These are phyloP conservation scores for Panthera tigris DNA, from an alignment of 2,113 vertebrate species.

Conservation along the genomic window DNA sequence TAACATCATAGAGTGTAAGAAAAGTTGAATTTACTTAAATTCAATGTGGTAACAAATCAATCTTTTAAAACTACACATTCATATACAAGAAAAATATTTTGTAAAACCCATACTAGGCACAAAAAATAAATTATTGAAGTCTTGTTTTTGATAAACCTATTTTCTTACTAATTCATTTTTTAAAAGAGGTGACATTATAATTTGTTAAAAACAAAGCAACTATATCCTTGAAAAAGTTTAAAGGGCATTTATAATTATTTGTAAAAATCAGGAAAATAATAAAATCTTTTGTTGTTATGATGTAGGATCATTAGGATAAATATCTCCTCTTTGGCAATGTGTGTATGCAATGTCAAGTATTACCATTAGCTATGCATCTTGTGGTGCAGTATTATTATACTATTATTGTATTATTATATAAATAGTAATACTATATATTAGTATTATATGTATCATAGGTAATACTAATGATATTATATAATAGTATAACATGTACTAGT, in stretches of 20 bases:
- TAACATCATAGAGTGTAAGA: not conserved
- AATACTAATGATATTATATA: not conserved
- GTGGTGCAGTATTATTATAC: not conserved
- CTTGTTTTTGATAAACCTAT: not conserved
- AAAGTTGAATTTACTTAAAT: not conserved
- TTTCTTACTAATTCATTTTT: constrained; percentile 14
- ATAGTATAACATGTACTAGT: too few species aligned
- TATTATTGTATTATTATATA: not conserved
- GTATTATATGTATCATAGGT: not conserved
- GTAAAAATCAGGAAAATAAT: not conserved
- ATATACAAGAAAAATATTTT: not conserved
- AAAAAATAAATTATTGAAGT: not conserved
- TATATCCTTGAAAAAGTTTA: not conserved
- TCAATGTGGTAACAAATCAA: not conserved
- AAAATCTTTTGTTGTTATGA: not conserved
- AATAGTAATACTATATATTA: not conserved
- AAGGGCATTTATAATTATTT: not conserved
- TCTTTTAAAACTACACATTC: not conserved
- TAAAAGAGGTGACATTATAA: not conserved
- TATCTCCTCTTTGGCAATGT: not conserved
- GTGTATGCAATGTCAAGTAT: not conserved
- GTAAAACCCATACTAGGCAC: not conserved
- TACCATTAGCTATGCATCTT: not conserved
- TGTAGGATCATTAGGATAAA: not conserved
- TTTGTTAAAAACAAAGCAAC: not conserved